Base-by-base conservation (phyloP, 2,797 vertebrate genomes). In the Poeciliopsis gracilis region DNA sequence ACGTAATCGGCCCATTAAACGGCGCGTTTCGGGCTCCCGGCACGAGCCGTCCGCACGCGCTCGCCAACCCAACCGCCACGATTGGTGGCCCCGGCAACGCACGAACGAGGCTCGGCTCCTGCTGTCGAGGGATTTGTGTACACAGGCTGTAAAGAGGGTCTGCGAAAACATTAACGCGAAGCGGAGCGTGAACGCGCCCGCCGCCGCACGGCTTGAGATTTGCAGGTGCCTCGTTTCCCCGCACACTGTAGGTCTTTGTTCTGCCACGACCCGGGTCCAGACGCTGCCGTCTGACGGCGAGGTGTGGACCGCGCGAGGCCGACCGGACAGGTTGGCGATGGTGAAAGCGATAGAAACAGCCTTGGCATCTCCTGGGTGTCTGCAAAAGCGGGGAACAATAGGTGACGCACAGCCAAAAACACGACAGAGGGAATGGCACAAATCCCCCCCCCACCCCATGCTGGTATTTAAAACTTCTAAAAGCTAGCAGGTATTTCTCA, bases 401-500 rank as follows among this genome's bases (percentile, higher is more conserved):
- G 84, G 73, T 73, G 87, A 85, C 86, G 89, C 84, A 15, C 84
- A 15, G 8, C 67, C 73, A 72, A 61, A 73, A 28, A 28, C 43
- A 70, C 2, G 69, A 81, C 55, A 3, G 43, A 74, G 75, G 85
- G 91, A 87, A 93, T 91, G 81, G 77, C 79, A 87, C 88, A 92
- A 43, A 90, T 88, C 87, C 73, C 85, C 2, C 33, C 88, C 7
- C 38, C 6, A 5, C 38, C 86, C 88, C 20, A 80, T 36, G 57
- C 75, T 90, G 90, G 90, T 93, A 92, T 89, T 92, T 86, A 82
- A 92, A 90, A 89, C 92, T 88, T 87, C 77, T 81, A 41, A 71
- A 82, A 87, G 89, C 89, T 82, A 73, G 89, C 86, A 93, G 91
- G 92, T 93, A 94, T 93, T 95, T 95, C 93, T 94, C 94, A 95